Conservation (phyloP, 2,113 vertebrate genomes). For the Tympanuchus pallidicinctus region DNA sequence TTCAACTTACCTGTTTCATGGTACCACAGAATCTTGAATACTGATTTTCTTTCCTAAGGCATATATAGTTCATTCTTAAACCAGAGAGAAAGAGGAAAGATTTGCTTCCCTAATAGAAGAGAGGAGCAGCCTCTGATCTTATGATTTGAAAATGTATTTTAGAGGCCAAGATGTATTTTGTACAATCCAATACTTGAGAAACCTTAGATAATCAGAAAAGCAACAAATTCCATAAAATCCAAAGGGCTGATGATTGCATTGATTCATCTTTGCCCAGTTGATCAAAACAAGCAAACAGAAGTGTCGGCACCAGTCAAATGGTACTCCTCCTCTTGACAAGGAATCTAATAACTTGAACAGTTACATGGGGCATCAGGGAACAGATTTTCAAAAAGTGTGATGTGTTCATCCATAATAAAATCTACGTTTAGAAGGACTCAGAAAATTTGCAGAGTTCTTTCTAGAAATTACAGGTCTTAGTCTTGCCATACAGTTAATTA, state of each 20-base stretch:
- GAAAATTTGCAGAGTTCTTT: neutral
- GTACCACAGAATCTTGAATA: neutral
- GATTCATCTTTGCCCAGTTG: neutral
- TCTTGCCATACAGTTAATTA: neutral
- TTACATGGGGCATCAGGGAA: neutral
- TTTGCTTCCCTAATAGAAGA: neutral
- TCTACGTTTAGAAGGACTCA: neutral
- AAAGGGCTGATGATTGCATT: neutral
- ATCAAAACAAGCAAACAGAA: neutral
- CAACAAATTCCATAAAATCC: neutral
- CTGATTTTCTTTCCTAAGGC: neutral
- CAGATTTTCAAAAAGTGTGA: neutral
- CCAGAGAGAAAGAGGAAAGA: neutral
- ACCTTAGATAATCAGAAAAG: neutral
- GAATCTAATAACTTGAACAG: neutral
- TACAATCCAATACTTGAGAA: neutral
- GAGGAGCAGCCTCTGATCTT: neutral
- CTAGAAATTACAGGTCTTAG: neutral
- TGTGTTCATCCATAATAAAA: neutral
- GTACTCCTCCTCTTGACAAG: neutral
- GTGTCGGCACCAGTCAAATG: neutral
- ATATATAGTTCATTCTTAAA: neutral
- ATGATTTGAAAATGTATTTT: neutral
- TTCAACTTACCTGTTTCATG: neutral
- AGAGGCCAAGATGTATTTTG: neutral